Evolutionary conservation across 1,140 invertebrate species (phyloP).

Genomic region (Idris sp.): DNA sequence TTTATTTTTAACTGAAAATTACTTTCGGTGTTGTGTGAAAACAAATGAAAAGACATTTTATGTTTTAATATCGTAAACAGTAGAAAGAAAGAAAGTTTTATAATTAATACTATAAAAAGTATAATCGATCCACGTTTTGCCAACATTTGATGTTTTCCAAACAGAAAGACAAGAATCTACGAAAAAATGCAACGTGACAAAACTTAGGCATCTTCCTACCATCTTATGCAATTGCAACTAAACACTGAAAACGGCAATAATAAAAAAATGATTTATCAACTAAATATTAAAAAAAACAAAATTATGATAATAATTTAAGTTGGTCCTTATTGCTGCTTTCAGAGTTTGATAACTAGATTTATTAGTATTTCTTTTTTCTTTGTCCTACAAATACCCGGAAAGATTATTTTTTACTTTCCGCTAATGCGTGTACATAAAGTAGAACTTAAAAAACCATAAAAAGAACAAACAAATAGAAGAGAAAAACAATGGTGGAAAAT

Average conservation of each 20-base stretch:
- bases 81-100: too few species aligned
- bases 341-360: constrained; percentile 30
- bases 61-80: constrained; percentile 3
- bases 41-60: neutral
- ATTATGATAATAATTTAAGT: constrained; percentile 3
- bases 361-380: constrained; percentile 52
- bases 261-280: constrained; percentile 5
- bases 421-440: constrained; percentile 56
- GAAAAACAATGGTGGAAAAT: constrained; percentile 7
- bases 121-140: constrained; percentile 22
- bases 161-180: constrained; percentile 10
- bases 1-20: neutral
- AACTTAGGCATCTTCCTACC: constrained; percentile 44
- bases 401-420: constrained; percentile 42
- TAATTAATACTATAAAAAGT: too few species aligned
- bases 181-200: constrained; percentile 13
- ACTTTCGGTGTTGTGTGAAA: constrained; percentile 3
- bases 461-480: constrained; percentile 14
- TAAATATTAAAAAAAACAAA: constrained; percentile 4
- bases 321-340: constrained; percentile 48
- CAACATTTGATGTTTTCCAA: constrained; percentile 47
- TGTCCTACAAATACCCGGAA: constrained; percentile 37
- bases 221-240: constrained; percentile 12
- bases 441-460: constrained; percentile 18
- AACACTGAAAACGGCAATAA: constrained; percentile 54